These are phyloP conservation scores for Picus viridis DNA, from an alignment of 2,797 vertebrate species.

Conservation along the genomic window DNA sequence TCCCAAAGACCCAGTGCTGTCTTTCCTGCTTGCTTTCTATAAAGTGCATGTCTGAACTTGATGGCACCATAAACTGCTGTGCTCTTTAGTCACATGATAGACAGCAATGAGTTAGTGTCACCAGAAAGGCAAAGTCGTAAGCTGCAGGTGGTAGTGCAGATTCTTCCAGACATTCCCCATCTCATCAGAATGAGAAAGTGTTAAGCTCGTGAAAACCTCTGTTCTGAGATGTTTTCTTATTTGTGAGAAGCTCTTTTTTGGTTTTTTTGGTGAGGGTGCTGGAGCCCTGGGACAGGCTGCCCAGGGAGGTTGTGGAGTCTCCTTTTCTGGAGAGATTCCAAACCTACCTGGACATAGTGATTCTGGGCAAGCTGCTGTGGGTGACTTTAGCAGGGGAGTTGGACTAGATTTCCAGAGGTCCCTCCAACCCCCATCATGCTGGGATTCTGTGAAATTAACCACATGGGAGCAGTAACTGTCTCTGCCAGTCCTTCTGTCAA, in stretches of 20 bases:
- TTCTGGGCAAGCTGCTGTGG: too few relatives aligned
- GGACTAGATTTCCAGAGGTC: too few relatives aligned
- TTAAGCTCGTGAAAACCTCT: background rate
- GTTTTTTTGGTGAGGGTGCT: too few relatives aligned
- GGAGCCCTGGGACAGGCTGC: too few relatives aligned
- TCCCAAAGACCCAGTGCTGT: background rate
- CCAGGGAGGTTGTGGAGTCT: too few relatives aligned
- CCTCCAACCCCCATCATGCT: too few relatives aligned
- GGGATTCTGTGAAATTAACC: too few relatives aligned
- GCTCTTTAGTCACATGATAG: accelerated
- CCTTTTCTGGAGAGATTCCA: too few relatives aligned
- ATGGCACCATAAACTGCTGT: background rate
- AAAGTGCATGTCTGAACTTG: background rate
- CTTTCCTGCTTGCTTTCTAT: background rate
- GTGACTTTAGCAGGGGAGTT: too few relatives aligned
- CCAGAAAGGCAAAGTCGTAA: background rate
- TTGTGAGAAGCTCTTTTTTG: too few relatives aligned
- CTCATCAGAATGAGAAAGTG: background rate
- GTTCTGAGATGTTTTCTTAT: background rate
- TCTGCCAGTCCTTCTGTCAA: background rate
- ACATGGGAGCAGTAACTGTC: background rate
- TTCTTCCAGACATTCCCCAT: too few relatives aligned
- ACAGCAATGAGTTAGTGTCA: background rate
- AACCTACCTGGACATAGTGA: too few relatives aligned
- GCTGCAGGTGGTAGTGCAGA: background rate